phyloP scores from a whole-genome alignment of 2,797 vertebrate species.

The Falco columbarius region DNA sequence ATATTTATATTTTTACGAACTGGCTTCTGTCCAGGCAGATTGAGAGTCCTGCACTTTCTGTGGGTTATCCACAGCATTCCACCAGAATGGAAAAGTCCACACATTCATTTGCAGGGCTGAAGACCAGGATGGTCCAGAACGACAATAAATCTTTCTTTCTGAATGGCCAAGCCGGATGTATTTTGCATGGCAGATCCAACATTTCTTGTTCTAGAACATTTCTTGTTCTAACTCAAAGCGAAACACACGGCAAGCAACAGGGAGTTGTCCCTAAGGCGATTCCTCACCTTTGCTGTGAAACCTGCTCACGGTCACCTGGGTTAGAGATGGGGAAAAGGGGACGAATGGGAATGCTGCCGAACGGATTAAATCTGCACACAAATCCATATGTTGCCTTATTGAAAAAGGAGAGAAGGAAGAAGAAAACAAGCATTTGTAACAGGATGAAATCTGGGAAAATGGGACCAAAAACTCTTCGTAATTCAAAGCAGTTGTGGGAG shows the following conservation, averaged over 20 bases:
- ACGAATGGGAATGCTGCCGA: not conserved
- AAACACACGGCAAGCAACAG: not conserved
- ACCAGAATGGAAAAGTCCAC: not conserved
- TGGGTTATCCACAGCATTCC: not conserved
- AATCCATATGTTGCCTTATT: not conserved
- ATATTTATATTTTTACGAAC: not conserved
- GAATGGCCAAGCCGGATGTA: not conserved
- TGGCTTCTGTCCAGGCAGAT: not conserved
- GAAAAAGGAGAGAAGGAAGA: constrained; percentile 4
- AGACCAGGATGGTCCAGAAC: not conserved
- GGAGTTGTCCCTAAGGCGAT: not conserved
- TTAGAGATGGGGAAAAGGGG: not conserved
- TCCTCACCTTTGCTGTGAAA: not conserved
- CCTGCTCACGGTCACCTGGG: not conserved
- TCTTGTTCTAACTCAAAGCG: not conserved
- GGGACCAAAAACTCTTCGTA: constrained; percentile 5
- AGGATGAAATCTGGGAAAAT: constrained; percentile 41
- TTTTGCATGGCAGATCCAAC: not conserved
- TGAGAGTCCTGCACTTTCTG: not conserved
- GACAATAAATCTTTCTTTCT: not conserved
- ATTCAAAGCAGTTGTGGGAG: constrained; percentile 50
- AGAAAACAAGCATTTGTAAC: constrained; percentile 26
- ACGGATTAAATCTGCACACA: not conserved
- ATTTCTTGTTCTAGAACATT: not conserved
- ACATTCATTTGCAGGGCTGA: not conserved